Evolutionary conservation across 2,888 invertebrate species (phyloP), one percentile per base, ranked within the genome.

Genomic region (Carpatolechia fugitivella): DNA sequence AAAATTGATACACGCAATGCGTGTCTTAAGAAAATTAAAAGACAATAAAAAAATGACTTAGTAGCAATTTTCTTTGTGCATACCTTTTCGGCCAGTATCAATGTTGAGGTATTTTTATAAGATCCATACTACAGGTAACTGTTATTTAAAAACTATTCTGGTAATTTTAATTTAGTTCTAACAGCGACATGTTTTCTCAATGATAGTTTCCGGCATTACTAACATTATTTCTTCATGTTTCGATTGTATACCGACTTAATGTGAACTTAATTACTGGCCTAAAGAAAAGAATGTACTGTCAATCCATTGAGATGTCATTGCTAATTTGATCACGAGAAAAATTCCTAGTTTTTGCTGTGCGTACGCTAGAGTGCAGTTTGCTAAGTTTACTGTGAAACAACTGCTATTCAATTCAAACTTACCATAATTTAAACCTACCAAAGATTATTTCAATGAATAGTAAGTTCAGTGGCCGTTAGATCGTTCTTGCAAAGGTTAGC

Each of bases 301-400:
- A 46, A 46, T 48, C 48, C 31, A 48, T 48, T 48, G 48, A 48
- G 48, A 48, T 48, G 35, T 33, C 35, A 49, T 35, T 49, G 49
- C 18, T 35, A 49, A 49, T 49, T 47, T 35, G 11, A 35, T 35
- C 35, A 18, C 31, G 20, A 35, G 49, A 49, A 49, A 18, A 49
- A 49, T 31, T 20, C 33, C 1, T 10, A 14, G 30, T 47, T 47
- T 47, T 47, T 47, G 24, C 14, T 30, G 30, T 7, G 30, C 47
- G 14, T 10, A 11, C 24, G 11, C 44, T 10, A 6, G 11, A 13
- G 6, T 14, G 14, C 6, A 36, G 13, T 13, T 18, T 14, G 14
- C 38, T 36, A 24, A 24, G 6, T 24, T 3, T 24, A 24, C 24
- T 24, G 24, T 24, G 24, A 24, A 24, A 24, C 24, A 24, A 24